Conservation (phyloP, 2,888 invertebrate genomes). For the Catocala nupta region DNA sequence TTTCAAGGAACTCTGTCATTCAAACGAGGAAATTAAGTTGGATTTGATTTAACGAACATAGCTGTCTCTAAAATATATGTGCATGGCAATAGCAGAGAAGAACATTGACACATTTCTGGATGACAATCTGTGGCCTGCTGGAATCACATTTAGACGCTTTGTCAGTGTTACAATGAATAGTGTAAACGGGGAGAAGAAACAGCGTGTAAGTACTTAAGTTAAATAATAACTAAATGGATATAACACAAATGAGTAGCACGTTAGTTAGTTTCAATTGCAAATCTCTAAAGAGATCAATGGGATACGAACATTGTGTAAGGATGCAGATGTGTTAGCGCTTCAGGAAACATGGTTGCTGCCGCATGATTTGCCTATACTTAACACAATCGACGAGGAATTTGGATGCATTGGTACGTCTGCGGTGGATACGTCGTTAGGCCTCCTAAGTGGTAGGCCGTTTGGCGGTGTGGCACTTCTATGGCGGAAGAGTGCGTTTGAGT, state of each 20-base stretch:
- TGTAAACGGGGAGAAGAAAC: no score
- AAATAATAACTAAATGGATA: no score
- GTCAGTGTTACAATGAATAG: constrained; percentile 1
- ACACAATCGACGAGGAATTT: constrained; percentile 15
- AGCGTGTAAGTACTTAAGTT: no score
- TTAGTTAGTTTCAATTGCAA: constrained; percentile 7
- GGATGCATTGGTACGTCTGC: constrained; percentile 15
- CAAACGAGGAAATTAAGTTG: no score
- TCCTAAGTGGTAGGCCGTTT: constrained; percentile 14
- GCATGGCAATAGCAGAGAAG: constrained; percentile 14
- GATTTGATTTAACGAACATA: no score
- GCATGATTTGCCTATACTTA: constrained; percentile 10
- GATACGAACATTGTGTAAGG: no score
- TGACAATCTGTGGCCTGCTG: constrained; percentile 22
- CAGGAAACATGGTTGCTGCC: constrained; percentile 8
- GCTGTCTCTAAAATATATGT: no score
- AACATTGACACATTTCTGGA: constrained; percentile 9
- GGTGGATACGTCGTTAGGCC: constrained; percentile 8
- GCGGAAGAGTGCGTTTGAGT: constrained; percentile 21
- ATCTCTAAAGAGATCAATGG: no score
- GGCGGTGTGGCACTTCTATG: constrained; percentile 20
- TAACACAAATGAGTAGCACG: no score
- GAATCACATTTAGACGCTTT: constrained; percentile 26
- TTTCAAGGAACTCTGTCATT: no score
- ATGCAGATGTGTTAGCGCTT: constrained; percentile 1